Evolutionary conservation across 1,140 invertebrate genomes (phyloP).

Genomic region (Centruroides vittatus): DNA sequence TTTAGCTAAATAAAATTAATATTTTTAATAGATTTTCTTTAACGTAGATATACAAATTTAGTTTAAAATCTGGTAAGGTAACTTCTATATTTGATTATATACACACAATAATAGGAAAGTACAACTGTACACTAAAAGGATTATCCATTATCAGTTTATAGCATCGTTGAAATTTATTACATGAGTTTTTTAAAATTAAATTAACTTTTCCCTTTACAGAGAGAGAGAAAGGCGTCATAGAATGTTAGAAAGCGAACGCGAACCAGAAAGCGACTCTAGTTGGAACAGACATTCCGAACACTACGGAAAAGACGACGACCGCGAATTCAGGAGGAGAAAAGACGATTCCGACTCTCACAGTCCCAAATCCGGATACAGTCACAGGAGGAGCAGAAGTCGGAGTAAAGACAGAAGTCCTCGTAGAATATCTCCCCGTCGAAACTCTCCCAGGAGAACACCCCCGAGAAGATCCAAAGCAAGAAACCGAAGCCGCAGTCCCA

Average conservation of each 20-base stretch:
- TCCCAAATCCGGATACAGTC: not conserved
- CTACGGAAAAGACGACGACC: not conserved
- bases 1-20: too few species aligned
- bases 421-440: not conserved
- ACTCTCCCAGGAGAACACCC: not conserved
- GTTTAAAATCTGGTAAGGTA: too few species aligned
- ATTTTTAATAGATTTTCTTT: too few species aligned
- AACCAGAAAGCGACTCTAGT: slow-evolving; percentile 9
- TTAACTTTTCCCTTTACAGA: not conserved
- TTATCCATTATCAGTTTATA: too few species aligned
- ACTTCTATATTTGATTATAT: too few species aligned
- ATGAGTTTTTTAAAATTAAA: too few species aligned
- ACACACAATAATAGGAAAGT: too few species aligned
- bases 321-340: not conserved
- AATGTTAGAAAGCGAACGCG: slow-evolving; percentile 9
- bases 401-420: not conserved
- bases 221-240: slow-evolving; percentile 16
- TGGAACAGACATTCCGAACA: slow-evolving; percentile 11
- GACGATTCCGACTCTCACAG: not conserved
- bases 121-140: too few species aligned
- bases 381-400: slow-evolving; percentile 1
- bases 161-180: too few species aligned
- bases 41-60: too few species aligned
- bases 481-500: not conserved
- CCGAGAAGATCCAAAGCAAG: slow-evolving; percentile 1